Base-by-base conservation (phyloP, 30 jellyfish, hydroid and myxozoan species). In the Pseudorhiza aurosa region DNA sequence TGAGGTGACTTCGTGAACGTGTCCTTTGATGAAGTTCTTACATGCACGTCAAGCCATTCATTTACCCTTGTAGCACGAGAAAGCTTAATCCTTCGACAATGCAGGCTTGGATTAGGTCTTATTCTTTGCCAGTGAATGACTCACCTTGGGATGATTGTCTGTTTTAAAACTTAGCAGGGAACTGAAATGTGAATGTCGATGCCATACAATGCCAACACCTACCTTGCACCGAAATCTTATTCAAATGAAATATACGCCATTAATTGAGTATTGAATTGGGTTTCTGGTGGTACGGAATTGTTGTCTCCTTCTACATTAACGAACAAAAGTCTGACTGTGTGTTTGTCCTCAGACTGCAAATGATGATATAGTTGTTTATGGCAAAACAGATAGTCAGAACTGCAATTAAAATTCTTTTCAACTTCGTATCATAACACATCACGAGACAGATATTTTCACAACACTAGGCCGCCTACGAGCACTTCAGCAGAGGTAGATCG, bases 1-100 rank as follows among this genome's bases (percentile, higher is more conserved):
- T 31, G 42, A 22, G 53, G 83, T 56, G 83, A 70, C 49, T 53
- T 45, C n/a, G 49, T 40, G 0, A 31, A 11, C 46, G 77, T 44
- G 22, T 53, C 65, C 68, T 8, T 70, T 70, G 83, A 44, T 40
- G 14, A 1, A 1, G 9, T 37, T 21, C 83, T 29, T 70, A 53
- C 68, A 51, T 70, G 36, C 77, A 64, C 8, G 51, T 64, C 60
- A 64, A 33, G 31, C 31, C n/a, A 64, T 64, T 64, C 77, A 35
- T 64, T 42, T 31, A 31, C 53, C 58, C 35, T 42, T 53, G 33
- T 25, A 64, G 25, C 25, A 35, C 53, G 77, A 31, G 21, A 35
- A 24, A 59, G 60, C 60, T 35, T 64, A 31, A 64, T 64, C 77
- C 77, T 64, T n/a, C 58, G 36, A 32, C 4, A 53, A 14, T 3